Conservation (phyloP, 2,888 invertebrate species). For the Drosophila emarginata region DNA sequence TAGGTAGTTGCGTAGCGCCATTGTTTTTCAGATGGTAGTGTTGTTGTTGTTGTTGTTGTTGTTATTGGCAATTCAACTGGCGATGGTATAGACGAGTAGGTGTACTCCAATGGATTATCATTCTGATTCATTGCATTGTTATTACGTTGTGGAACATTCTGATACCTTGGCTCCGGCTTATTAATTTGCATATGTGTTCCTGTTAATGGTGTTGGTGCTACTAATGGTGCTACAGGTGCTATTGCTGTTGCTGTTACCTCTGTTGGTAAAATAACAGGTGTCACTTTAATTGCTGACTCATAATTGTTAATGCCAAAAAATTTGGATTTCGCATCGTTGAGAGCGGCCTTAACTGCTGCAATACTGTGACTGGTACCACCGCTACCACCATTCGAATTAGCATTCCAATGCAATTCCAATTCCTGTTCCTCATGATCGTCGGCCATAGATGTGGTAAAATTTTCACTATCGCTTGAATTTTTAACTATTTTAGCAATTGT, state of each 20-base stretch:
- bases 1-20: conserved; percentile 58
- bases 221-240: too few species aligned
- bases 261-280: too few species aligned
- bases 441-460: conserved; percentile 35
- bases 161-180: conserved; percentile 70
- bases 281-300: conserved; percentile 22
- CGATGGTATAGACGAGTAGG: neutral
- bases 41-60: neutral
- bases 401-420: neutral
- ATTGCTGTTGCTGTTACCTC: neutral
- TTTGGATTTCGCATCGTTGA: conserved; percentile 82
- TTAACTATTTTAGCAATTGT: conserved; percentile 29
- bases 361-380: conserved; percentile 77
- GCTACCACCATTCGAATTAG: conserved; percentile 32
- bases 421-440: conserved; percentile 50
- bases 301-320: conserved; percentile 81
- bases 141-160: conserved; percentile 75
- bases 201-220: neutral
- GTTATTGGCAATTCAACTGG: neutral
- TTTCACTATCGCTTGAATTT: conserved; percentile 3
- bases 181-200: neutral
- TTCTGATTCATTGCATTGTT: neutral
- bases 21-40: conserved; percentile 25
- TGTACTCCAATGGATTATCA: neutral
- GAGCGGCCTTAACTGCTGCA: conserved; percentile 80